Base-by-base conservation (phyloP, 2,797 vertebrate species). In the Valencia hispanica region DNA sequence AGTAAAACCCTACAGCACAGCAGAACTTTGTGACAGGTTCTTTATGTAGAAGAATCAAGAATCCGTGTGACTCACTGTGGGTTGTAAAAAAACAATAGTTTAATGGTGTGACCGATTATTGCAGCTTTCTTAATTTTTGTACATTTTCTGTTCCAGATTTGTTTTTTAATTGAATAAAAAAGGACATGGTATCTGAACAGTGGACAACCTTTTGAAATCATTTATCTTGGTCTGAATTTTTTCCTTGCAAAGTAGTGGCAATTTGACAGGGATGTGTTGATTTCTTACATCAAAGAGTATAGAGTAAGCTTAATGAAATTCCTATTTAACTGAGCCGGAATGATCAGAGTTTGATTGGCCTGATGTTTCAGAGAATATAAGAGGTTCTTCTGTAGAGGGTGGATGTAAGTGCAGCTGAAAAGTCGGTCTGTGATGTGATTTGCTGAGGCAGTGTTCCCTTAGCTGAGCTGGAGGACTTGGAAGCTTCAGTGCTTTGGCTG, bases 401-500 rank as follows among this genome's bases (percentile, higher is more conserved):
- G 88, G 86, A 85, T 81, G 91, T 89, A 87, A 87, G 84, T 72
- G 65, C 72, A 77, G 70, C 83, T 86, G 85, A 86, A 91, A 91
- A 92, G 86, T 90, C 85, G 85, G 88, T 92, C 87, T 93, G 85
- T 87, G 92, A 90, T 88, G 91, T 92, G 92, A 94, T 92, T 90
- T 94, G 91, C 90, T 92, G 93, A 94, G 92, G 90, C 93, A 89
- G 89, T 90, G 84, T 88, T 93, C 89, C 36, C 89, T 87, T 75
- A 45, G 53, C 86, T 68, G 79, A 90, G 87, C 86, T 75, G 61
- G 84, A 91, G 86, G 90, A 93, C 89, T 85, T 86, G 87, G 93
- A 91, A 92, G 90, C 89, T 76, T 86, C 84, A 50, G 77, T 81
- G 89, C 87, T 88, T 90, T 87, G 85, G 87, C 90, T 91, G 88